Base-by-base conservation (phyloP, 2,113 vertebrate species). In the Stigmatopora nigra region DNA sequence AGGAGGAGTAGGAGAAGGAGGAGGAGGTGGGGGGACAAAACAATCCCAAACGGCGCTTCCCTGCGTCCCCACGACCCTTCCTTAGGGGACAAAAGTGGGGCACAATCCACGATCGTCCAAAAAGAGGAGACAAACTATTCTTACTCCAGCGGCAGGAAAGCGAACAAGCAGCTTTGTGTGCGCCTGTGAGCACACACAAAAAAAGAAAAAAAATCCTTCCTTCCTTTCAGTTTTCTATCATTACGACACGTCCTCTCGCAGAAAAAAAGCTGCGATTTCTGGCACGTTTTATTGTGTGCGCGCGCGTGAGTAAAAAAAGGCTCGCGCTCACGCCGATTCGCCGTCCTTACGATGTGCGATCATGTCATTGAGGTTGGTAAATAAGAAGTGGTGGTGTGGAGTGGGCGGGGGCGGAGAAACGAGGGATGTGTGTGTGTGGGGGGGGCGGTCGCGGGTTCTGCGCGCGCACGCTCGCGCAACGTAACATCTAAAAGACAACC, bases 211-310 rank as follows among this genome's bases (percentile, higher is more conserved):
- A 86, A 83, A 86, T 77, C 86, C 87, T 88, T 87, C 87, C 87
- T 88, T 88, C 87, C 88, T 89, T 79, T 90, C 82, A 85, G 80
- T 87, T 88, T 88, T 78, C 76, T 78, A 81, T 85, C 87, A 83
- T 90, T 86, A 90, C 88, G 88, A 89, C 87, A 90, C 85, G 86
- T 89, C 88, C 88, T 79, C 80, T 68, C 65, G 31, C 69, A 41
- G n/a, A 20, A 61, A 20, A 61, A 61, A 58, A 19, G 59, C 59
- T 15, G 11, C 59, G 59, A 45, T 61, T 46, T 61, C 38, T 45
- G 14, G 59, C 41, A 61, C 59, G 53, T 15, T 56, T 56, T 56
- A 56, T 56, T 61, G 58, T 61, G 58, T 41, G 36, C 1, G 36
- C 19, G 36, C 41, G 58, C 12, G 58, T 13, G 53, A 7, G 20